Evolutionary conservation across 2,888 invertebrate species (phyloP), one percentile per base, ranked within the genome.

Genomic region (Acleris sparsana): DNA sequence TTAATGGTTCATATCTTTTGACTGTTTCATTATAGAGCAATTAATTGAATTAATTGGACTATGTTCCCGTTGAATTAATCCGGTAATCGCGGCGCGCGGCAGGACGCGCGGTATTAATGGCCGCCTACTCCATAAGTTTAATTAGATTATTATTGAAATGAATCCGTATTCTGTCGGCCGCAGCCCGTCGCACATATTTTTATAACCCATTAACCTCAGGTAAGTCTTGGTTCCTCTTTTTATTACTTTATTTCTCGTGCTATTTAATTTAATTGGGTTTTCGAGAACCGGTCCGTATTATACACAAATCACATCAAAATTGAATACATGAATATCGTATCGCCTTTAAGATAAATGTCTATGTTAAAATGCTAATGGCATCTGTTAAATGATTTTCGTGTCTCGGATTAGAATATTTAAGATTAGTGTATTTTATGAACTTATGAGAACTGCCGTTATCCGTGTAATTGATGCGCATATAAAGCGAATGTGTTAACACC

Each of bases 191-290:
- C 63, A 48, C 43, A 56, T 59, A 61, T 63, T 70, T 70, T 70
- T 68, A 74, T 74, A 76, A 78, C 75, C 75, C 79, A 80, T 84
- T 83, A 82, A 79, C 79, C 78, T 82, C 79, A 68, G 70, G 74
- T 77, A 76, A 80, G 82, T 79, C 77, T 75, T 74, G 75, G 74
- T 77, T 71, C 79, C 73, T 75, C 75, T 80, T 82, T 67, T 85
- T 83, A 85, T 84, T 74, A 80, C 80, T 83, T 83, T 80, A 85
- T 80, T 78, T 77, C 76, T 76, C 74, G 71, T 75, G 77, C 76
- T 78, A 79, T 83, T 82, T 80, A 75, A 79, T 72, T 72, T 70
- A 69, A 73, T 73, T 71, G 71, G 80, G 76, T 78, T 76, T 76
- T 75, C 70, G 71, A 73, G 73, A 79, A 77, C 79, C 79, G 75